Percentiles rank a stretch among this genome's conserved stretches.
These are phyloP conservation scores for Montipora efflorescens DNA, from an alignment of 64 coral and sea anemone species.

Conservation along the genomic window DNA sequence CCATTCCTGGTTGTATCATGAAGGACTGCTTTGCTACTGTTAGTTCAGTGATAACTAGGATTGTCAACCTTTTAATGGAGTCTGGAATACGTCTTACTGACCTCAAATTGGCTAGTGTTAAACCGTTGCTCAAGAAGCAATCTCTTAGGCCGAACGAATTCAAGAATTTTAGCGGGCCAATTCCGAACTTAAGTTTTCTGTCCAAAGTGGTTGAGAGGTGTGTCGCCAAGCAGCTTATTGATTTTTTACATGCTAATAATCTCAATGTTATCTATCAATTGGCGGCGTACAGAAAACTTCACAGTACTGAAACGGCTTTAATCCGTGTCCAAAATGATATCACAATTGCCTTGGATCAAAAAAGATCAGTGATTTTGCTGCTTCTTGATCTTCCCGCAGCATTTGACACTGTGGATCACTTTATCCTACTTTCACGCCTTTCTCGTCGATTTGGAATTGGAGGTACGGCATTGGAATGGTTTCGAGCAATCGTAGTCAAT, in stretches of 20 bases:
- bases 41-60: conserved; percentile 12
- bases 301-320: too few species aligned
- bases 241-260: neutral
- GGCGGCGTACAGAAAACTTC: neutral
- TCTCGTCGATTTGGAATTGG: too few species aligned
- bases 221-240: conserved; percentile 8
- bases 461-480: too few species aligned
- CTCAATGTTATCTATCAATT: neutral
- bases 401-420: too few species aligned
- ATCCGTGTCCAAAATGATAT: too few species aligned
- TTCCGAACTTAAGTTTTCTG: conserved; percentile 17
- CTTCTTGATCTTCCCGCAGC: too few species aligned
- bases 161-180: neutral
- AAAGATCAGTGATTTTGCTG: too few species aligned
- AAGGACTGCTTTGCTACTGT: conserved; percentile 8
- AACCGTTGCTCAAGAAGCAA: conserved; percentile 16
- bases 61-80: neutral
- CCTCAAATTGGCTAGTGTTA: conserved; percentile 18
- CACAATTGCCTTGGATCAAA: too few species aligned
- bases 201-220: conserved; percentile 4
- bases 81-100: neutral
- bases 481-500: too few species aligned
- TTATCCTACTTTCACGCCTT: too few species aligned
- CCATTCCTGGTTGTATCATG: conserved; percentile 8
- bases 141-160: neutral